Conservation (phyloP, 2,113 vertebrate genomes). For the Megaptera novaeangliae region DNA sequence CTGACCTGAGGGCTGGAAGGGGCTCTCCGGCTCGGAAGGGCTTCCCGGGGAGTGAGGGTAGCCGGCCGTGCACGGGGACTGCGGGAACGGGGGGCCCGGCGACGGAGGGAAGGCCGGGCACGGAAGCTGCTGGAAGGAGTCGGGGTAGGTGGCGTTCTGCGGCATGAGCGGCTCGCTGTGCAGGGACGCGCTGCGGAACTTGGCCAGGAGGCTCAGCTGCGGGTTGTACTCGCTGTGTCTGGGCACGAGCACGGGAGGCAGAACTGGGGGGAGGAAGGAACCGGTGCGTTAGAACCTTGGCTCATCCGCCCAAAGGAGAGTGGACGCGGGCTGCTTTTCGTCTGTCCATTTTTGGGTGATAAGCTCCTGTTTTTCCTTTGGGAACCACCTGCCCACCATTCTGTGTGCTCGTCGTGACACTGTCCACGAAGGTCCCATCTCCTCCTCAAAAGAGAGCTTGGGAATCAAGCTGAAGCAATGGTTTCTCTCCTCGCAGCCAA, state of each 20-base stretch:
- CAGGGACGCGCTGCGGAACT: conserved; percentile 93
- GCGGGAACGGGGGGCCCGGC: conserved; percentile 85
- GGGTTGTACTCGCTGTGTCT: conserved; percentile 98
- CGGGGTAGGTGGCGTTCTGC: conserved; percentile 94
- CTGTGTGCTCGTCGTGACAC: not conserved
- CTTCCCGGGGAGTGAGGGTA: conserved; percentile 91
- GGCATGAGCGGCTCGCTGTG: conserved; percentile 96
- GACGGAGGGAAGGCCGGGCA: conserved; percentile 85
- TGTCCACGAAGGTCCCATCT: too few relatives aligned
- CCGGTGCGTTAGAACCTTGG: not conserved
- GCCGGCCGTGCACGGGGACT: conserved; percentile 86
- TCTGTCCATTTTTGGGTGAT: too few relatives aligned
- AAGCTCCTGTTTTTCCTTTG: not conserved
- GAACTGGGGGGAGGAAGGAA: conserved; percentile 81
- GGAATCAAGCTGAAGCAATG: not conserved
- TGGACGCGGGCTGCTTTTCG: accelerated
- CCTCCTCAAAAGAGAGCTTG: not conserved
- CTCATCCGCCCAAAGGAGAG: not conserved
- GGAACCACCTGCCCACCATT: not conserved
- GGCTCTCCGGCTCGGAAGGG: conserved; percentile 88
- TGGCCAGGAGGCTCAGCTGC: conserved; percentile 96
- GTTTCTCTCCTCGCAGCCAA: not conserved
- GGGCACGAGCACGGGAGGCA: conserved; percentile 96
- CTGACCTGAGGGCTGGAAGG: conserved; percentile 91
- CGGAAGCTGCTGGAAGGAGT: conserved; percentile 91